These are phyloP conservation scores for Lepisosteus oculatus DNA, from an alignment of 2,113 vertebrate genomes.

Conservation along the genomic window DNA sequence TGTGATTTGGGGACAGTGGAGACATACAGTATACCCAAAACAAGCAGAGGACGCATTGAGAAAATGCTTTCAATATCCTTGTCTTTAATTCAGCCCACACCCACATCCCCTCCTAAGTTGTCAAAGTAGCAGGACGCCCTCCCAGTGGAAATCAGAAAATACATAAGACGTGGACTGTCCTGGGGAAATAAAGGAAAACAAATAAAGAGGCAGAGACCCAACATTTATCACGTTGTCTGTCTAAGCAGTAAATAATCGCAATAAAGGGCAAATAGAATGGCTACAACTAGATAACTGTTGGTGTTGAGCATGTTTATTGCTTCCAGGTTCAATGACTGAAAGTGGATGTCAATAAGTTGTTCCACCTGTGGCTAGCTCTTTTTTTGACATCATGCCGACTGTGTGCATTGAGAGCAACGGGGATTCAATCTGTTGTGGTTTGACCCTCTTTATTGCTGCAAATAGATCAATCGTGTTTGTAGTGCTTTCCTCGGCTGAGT, in stretches of 20 bases:
- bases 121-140: too few relatives aligned
- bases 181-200: constrained; percentile 61
- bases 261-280: constrained; percentile 59
- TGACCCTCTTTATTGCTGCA: constrained; percentile 10
- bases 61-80: too few relatives aligned
- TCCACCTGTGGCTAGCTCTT: constrained; percentile 11
- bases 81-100: too few relatives aligned
- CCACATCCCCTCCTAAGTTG: too few relatives aligned
- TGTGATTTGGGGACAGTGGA: too few relatives aligned
- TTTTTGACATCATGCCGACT: background rate
- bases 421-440: constrained; percentile 16
- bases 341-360: constrained; percentile 50
- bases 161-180: constrained; percentile 26
- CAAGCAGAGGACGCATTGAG: too few relatives aligned
- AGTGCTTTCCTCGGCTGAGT: background rate
- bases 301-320: constrained; percentile 51
- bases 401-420: background rate
- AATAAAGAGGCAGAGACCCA: constrained; percentile 58
- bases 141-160: too few relatives aligned
- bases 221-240: constrained; percentile 64
- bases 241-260: constrained; percentile 64
- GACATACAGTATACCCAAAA: too few relatives aligned
- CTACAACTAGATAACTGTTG: constrained; percentile 56
- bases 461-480: constrained; percentile 9
- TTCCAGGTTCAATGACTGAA: constrained; percentile 42